A percentile compares a stretch with the other conserved stretches of the same genome.
Evolutionary conservation across 2,113 vertebrate species (phyloP).

Genomic region (Thryonomys swinderianus): DNA sequence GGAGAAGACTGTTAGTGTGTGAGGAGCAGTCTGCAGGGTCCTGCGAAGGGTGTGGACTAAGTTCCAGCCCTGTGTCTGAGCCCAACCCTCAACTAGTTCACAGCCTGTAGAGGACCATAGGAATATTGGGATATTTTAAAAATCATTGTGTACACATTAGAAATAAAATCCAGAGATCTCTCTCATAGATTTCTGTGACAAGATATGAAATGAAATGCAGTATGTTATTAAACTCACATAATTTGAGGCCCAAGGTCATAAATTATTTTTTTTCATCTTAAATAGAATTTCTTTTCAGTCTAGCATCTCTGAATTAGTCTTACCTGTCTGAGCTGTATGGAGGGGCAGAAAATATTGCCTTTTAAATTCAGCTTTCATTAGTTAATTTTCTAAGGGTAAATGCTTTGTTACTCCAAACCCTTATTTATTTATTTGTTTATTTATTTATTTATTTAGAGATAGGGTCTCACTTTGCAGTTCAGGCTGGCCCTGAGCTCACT

Average conservation of each 20-base stretch:
- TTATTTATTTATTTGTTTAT: too few relatives aligned
- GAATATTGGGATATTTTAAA: neutral
- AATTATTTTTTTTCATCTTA: neutral
- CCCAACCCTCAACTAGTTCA: neutral
- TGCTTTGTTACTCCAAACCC: neutral
- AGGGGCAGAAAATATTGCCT: neutral
- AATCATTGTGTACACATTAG: neutral
- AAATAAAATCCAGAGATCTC: neutral
- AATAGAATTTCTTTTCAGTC: neutral
- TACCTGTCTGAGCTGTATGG: neutral
- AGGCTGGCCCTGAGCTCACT: too few relatives aligned
- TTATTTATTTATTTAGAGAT: too few relatives aligned
- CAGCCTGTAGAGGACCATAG: neutral
- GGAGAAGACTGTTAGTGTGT: neutral
- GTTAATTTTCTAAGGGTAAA: neutral
- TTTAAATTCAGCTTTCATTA: constrained; percentile 27
- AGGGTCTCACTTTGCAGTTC: too few relatives aligned
- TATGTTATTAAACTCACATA: neutral
- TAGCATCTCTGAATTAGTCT: neutral
- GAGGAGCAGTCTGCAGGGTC: neutral
- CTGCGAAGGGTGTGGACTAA: neutral
- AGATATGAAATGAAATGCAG: neutral
- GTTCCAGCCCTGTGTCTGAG: neutral
- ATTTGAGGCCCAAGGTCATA: neutral
- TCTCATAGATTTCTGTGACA: neutral